Evolutionary conservation across 2,888 invertebrate species (phyloP), one percentile per base, ranked within the genome.

Genomic region (Orchesella flavescens): DNA sequence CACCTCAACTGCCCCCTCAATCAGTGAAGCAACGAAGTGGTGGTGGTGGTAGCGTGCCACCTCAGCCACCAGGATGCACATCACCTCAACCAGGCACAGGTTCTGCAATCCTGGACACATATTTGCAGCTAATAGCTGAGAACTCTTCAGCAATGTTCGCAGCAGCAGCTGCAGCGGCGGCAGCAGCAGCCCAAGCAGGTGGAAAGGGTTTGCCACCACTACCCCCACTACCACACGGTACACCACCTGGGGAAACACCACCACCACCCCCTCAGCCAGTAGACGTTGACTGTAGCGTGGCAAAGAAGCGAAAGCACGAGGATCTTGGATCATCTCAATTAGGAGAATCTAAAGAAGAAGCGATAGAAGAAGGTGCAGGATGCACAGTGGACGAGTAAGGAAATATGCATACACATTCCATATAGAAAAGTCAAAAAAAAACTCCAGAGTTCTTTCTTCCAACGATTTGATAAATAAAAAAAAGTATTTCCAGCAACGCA

Each of bases 51-150:
- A 12, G 34, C 24, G 44, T 1, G 7, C 17, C 5, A 10, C 44
- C 19, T 15, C 53, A 5, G 71, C 74, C 59, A n/a, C 61, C 63
- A 19, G 10, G 10, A 24, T 23, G 34, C 15, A 1, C 49, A 23
- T 78, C 71, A 15, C 77, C 68, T 12, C 63, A 23, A 15, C n/a
- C 71, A 24, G 92, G 94, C 84, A 93, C 94, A 73, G 93, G 94
- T 63, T 95, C 95, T 4, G 95, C 95, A 1, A 92, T 96, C 79
- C 91, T 96, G 84, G 96, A 96, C 90, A 96, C 96, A 15, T 96
- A 96, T 90, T 92, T 96, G 84, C 96, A 96, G 90, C 94, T 95
- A 89, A 95, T 96, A 89, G 95, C 95, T 1, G 96, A 96, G 90
- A 96, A 95, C 89, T 94, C 94, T 72, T 93, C 94, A 84, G 93